phyloP scores from a whole-genome alignment of 1,140 invertebrate species.

The Solenopsis fugax region DNA sequence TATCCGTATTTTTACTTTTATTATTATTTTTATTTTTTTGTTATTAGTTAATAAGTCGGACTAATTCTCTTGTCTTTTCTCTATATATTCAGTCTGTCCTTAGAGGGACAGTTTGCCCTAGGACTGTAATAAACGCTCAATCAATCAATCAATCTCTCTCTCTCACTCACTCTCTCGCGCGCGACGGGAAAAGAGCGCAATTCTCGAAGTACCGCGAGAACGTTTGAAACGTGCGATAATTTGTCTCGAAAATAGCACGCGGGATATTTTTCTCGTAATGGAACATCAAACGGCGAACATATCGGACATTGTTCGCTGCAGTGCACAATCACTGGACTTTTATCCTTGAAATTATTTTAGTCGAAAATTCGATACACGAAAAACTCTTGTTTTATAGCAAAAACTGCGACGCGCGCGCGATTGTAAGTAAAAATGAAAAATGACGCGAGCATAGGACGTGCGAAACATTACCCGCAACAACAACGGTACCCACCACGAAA shows the following conservation, averaged over 20 bases:
- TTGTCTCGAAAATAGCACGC: not conserved
- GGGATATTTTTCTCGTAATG: constrained; percentile 3
- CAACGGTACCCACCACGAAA: constrained; percentile 28
- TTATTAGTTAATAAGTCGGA: too few species aligned
- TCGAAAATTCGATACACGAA: constrained; percentile 22
- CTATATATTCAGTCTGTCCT: too few species aligned
- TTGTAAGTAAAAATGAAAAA: constrained; percentile 52
- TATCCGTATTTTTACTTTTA: too few species aligned
- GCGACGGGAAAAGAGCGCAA: not conserved
- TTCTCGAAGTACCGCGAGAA: constrained; percentile 13
- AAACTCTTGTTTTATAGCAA: not conserved
- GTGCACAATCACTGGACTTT: constrained; percentile 7
- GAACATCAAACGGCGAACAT: constrained; percentile 15
- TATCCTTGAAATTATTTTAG: constrained; percentile 15
- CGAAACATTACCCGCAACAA: constrained; percentile 53
- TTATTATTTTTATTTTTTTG: too few species aligned
- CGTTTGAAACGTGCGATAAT: constrained; percentile 41
- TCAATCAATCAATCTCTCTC: too few species aligned
- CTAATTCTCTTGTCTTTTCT: too few species aligned
- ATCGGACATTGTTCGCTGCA: constrained; percentile 9
- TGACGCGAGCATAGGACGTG: not conserved
- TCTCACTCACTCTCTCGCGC: too few species aligned
- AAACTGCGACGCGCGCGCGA: not conserved
- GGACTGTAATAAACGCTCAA: too few species aligned
- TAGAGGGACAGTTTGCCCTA: too few species aligned